Percentiles rank a stretch among this genome's conserved stretches.
Conservation (phyloP, 2,113 vertebrate genomes). For the Equus quagga region DNA sequence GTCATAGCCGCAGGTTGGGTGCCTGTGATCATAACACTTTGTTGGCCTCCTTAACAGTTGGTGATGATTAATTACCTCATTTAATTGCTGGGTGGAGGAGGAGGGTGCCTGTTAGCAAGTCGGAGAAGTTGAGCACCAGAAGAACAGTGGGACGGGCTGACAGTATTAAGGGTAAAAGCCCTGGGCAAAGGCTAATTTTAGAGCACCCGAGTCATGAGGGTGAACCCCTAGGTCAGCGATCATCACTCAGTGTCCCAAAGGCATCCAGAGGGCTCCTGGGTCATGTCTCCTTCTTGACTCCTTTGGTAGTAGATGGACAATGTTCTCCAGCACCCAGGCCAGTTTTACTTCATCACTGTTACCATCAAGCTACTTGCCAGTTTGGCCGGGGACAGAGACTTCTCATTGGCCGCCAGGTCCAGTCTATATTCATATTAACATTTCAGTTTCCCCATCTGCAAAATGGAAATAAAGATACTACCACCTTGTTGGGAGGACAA, state of each 20-base stretch:
- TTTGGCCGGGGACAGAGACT: not conserved
- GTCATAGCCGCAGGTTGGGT: constrained; percentile 44
- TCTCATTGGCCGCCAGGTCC: not conserved
- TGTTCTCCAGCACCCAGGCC: not conserved
- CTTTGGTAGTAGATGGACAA: not conserved
- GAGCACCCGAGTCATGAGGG: not conserved
- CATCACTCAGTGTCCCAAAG: not conserved
- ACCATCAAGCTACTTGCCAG: not conserved
- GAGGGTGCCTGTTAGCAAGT: not conserved
- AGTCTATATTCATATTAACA: not conserved
- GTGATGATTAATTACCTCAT: not conserved
- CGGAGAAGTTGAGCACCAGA: not conserved
- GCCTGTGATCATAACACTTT: constrained; percentile 49
- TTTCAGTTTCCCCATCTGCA: not conserved
- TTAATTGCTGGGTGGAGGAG: not conserved
- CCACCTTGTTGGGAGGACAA: not conserved
- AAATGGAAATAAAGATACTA: not conserved
- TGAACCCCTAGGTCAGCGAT: not conserved
- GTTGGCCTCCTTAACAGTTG: not conserved
- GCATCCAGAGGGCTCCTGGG: not conserved
- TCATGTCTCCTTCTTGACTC: not conserved
- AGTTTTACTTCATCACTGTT: not conserved
- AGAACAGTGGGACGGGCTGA: not conserved
- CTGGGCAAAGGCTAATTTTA: not conserved
- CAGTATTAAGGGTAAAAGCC: not conserved